Base-by-base conservation (phyloP, 2,113 vertebrate species). In the Syngnathus scovelli region DNA sequence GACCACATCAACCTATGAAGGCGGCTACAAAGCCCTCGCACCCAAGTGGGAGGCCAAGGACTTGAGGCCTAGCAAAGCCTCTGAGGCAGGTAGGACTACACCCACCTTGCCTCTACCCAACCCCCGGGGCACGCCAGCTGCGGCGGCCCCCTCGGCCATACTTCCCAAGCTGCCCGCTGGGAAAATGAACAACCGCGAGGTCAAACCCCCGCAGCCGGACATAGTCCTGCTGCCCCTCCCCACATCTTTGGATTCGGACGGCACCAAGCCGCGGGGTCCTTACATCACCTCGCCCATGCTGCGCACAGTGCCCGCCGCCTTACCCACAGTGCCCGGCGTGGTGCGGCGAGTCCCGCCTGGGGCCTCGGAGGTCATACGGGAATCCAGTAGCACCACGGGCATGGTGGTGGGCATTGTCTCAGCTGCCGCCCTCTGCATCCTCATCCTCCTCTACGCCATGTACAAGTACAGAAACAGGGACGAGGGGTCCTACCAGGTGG, bases 391-490 rank as follows among this genome's bases (percentile, higher is more conserved):
- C 78, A 99, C 96, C 78, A 99, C 95, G 74, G 96, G 96, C 84
- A 99, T 99, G 96, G 96, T 99, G 92, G 95, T 98, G 90, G 96
- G 96, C 82, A 99, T 99, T 73, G 94, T 99, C 78, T 94, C 96
- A 74, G 96, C 96, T 68, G 96, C 96, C 0, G 96, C 96, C 81
- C 95, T 99, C 89, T 99, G 96, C 94, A 99, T 99, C 92, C 94
- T 99, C 90, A 99, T 99, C 89, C 95, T 99, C 84, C 95, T 99
- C 90, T 99, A 99, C 5, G 96, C 96, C 93, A 99, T 99, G 96
- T 99, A 99, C 93, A 99, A 99, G 90, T 99, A 99, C 91, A 96
- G 96, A 88, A 99, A 99, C 95, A 95, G 96, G 90, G 96, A 99
- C 87, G 96, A 99, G 86, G 96, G 96, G 81, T 99, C 96, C 91